Conservation (phyloP, 1,140 invertebrate species). For the Eubasilissa regina region DNA sequence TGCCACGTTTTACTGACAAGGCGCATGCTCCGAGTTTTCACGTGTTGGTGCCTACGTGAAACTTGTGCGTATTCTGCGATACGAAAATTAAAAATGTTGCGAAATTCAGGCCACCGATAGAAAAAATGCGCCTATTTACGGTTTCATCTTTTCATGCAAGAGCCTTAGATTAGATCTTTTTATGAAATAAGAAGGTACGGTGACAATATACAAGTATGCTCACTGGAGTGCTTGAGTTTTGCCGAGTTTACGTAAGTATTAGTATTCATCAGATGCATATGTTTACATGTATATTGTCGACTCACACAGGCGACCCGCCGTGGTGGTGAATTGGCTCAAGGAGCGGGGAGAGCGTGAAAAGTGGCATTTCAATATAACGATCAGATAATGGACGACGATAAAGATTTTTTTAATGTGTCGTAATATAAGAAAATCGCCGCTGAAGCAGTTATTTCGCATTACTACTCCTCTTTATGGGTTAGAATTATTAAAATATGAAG, state of each 20-base stretch:
- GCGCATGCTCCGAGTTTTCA: slow-evolving; percentile 38
- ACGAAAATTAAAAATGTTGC: slow-evolving; percentile 14
- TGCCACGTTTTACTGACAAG: slow-evolving; percentile 37
- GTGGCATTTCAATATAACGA: slow-evolving; percentile 47
- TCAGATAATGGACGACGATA: slow-evolving; percentile 44
- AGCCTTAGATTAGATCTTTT: too few relatives aligned
- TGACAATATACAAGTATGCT: too few relatives aligned
- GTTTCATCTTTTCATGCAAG: too few relatives aligned
- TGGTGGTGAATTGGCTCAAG: neutral
- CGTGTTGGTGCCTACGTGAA: slow-evolving; percentile 23
- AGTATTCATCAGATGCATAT: too few relatives aligned
- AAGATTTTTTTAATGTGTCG: slow-evolving; percentile 45
- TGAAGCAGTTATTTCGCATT: slow-evolving; percentile 20
- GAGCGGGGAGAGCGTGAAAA: slow-evolving; percentile 29
- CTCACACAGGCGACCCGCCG: too few relatives aligned
- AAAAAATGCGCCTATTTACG: neutral
- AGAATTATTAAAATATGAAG: too few relatives aligned
- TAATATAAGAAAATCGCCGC: slow-evolving; percentile 35
- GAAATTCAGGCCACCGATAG: neutral
- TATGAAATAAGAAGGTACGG: too few relatives aligned
- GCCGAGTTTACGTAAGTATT: too few relatives aligned
- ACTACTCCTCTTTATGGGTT: neutral
- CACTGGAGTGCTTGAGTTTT: too few relatives aligned
- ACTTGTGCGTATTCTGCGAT: slow-evolving; percentile 11
- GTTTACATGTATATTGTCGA: neutral